Evolutionary conservation across 2,888 invertebrate genomes (phyloP), one percentile per base, ranked within the genome.

Genomic region (Noctua pronuba): DNA sequence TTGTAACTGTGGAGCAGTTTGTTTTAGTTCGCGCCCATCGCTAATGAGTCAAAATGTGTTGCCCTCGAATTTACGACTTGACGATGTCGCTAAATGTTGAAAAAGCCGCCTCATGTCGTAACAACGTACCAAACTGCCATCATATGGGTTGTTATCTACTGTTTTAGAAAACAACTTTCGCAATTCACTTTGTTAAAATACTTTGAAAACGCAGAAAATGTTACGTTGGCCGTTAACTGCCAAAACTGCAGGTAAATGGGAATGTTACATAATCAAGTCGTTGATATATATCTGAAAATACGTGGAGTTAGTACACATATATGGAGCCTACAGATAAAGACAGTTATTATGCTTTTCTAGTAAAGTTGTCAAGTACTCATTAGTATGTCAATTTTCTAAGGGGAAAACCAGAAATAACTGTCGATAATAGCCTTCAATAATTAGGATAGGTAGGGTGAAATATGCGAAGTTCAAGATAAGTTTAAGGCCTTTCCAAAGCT

Each of bases 51-150:
- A 90, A 90, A 91, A 92, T 91, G 92, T 92, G 90, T 92, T 92
- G 91, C 92, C 91, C 92, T 92, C 89, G 80, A 86, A 94, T 95
- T 95, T 95, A 95, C 91, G 95, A 93, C 91, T 89, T 87, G 90
- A 91, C 90, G 90, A 90, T 91, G 92, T 95, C 94, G 94, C 94
- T 93, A 94, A 95, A 95, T 92, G 93, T 93, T 92, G 90, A 91
- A 89, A 92, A 93, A 94, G 92, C 92, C 88, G 89, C 90, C 88
- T 89, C 85, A 88, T 95, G 94, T 93, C 94, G 95, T 91, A 94
- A 95, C 88, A 77, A 81, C 80, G 76, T 89, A 90, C 87, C 90
- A 91, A 92, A 93, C 92, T 92, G 86, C 89, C 89, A 90, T 88
- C 89, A 86, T 89, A 91, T 92, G 91, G 87, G 85, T 84, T 88